These are phyloP conservation scores for Pontoporia blainvillei DNA, from an alignment of 2,113 vertebrate species.

Conservation along the genomic window DNA sequence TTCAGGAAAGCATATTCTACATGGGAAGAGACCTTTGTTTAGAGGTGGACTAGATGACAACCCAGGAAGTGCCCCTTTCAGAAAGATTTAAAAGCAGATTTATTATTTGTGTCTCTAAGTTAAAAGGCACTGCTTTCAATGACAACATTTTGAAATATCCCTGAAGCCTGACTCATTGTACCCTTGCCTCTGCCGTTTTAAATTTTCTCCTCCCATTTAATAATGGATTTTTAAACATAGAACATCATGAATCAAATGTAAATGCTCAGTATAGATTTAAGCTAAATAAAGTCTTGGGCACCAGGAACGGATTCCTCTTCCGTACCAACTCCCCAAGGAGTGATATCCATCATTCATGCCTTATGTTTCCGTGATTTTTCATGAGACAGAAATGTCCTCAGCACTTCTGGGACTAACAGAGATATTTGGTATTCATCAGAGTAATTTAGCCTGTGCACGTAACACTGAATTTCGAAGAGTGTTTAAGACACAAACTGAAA, in stretches of 20 bases:
- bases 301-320: neutral
- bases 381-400: neutral
- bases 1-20: neutral
- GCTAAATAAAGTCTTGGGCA: neutral
- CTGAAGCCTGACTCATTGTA: neutral
- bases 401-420: neutral
- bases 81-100: neutral
- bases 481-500: neutral
- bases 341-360: rapidly evolving
- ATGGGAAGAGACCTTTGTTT: rapidly evolving
- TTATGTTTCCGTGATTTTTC: neutral
- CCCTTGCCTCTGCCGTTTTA: neutral
- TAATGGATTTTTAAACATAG: neutral
- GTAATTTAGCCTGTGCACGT: too few relatives aligned
- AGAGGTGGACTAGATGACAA: neutral
- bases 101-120: neutral
- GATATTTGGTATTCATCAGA: neutral
- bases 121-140: neutral
- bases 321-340: too few relatives aligned
- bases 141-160: neutral
- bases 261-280: neutral
- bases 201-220: neutral
- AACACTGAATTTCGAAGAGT: neutral
- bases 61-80: neutral
- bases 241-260: neutral